These are phyloP conservation scores for Porites lutea DNA, from an alignment of 64 coral and sea anemone genomes.

Conservation along the genomic window DNA sequence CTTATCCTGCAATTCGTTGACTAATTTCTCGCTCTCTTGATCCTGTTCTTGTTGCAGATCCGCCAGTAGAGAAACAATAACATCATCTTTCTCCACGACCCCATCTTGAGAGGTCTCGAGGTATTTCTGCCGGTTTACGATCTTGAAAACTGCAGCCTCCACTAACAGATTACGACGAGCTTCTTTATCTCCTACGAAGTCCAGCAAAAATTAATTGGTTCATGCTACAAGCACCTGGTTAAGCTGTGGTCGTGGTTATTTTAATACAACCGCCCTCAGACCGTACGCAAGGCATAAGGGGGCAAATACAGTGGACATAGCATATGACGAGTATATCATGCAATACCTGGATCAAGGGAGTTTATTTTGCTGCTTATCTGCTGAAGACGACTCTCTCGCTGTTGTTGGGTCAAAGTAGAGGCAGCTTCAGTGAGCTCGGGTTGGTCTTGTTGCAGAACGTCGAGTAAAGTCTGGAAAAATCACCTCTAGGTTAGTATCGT, in stretches of 20 bases:
- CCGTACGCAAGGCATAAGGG: too few relatives aligned
- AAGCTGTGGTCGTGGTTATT: too few relatives aligned
- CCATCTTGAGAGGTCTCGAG: slow-evolving; percentile 62
- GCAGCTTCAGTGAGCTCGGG: slow-evolving; percentile 52
- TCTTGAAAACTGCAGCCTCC: slow-evolving; percentile 83
- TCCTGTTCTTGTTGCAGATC: slow-evolving; percentile 98
- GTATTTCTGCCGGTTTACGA: slow-evolving; percentile 80
- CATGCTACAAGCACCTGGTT: too few relatives aligned
- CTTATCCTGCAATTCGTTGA: slow-evolving; percentile 85
- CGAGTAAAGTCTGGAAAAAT: slow-evolving; percentile 59
- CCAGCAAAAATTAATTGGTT: neutral
- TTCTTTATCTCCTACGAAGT: slow-evolving; percentile 66
- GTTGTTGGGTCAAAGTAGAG: slow-evolving; percentile 80
- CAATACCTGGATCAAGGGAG: slow-evolving; percentile 58
- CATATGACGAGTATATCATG: neutral
- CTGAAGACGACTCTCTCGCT: slow-evolving; percentile 72
- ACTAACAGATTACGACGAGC: slow-evolving; percentile 61
- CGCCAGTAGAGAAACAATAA: slow-evolving; percentile 89
- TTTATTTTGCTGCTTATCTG: slow-evolving; percentile 72
- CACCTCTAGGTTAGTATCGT: neutral
- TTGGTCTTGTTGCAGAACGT: slow-evolving; percentile 77
- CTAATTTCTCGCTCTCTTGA: slow-evolving; percentile 92
- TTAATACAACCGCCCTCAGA: too few relatives aligned
- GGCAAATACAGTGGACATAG: too few relatives aligned
- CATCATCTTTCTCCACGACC: slow-evolving; percentile 72